Evolutionary conservation across 1,140 invertebrate genomes (phyloP).

Genomic region (Caenorhabditis remanei): DNA sequence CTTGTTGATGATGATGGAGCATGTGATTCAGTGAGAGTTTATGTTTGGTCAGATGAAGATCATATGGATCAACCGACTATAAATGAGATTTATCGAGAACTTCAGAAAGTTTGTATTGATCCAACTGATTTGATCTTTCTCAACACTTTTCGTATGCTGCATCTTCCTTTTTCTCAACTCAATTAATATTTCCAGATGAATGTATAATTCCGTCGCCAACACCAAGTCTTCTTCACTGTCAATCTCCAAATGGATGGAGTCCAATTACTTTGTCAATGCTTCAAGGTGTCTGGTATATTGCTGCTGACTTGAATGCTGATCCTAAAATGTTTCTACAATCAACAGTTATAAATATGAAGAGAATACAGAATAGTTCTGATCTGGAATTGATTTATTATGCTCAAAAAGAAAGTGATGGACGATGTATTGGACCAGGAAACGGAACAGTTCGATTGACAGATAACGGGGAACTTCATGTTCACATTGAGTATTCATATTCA

Average conservation of each 20-base stretch:
- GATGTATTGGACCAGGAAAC: slow-evolving; percentile 63
- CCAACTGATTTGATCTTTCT: slow-evolving; percentile 63
- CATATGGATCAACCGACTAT: slow-evolving; percentile 66
- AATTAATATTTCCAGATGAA: slow-evolving; percentile 52
- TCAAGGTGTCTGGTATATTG: slow-evolving; percentile 64
- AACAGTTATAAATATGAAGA: slow-evolving; percentile 49
- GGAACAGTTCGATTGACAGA: slow-evolving; percentile 56
- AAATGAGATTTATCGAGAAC: slow-evolving; percentile 56
- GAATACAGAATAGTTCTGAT: slow-evolving; percentile 47
- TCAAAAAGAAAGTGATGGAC: slow-evolving; percentile 59
- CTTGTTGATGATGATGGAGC: slow-evolving; percentile 61
- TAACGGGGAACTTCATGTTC: slow-evolving; percentile 59
- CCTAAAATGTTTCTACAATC: slow-evolving; percentile 63
- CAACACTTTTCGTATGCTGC: slow-evolving; percentile 60
- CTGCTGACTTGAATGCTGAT: slow-evolving; percentile 62
- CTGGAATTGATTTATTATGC: slow-evolving; percentile 61
- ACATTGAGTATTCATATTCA: slow-evolving; percentile 57
- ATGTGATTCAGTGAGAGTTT: slow-evolving; percentile 61
- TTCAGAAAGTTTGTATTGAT: slow-evolving; percentile 63
- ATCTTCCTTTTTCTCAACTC: not conserved
- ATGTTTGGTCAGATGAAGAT: slow-evolving; percentile 66
- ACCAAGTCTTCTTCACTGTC: slow-evolving; percentile 49
- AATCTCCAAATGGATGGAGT: slow-evolving; percentile 58
- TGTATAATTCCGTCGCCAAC: slow-evolving; percentile 45
- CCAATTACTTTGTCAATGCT: slow-evolving; percentile 58